Evolutionary conservation across 2,797 vertebrate genomes (phyloP), one percentile per base, ranked within the genome.

Genomic region (Falco peregrinus): DNA sequence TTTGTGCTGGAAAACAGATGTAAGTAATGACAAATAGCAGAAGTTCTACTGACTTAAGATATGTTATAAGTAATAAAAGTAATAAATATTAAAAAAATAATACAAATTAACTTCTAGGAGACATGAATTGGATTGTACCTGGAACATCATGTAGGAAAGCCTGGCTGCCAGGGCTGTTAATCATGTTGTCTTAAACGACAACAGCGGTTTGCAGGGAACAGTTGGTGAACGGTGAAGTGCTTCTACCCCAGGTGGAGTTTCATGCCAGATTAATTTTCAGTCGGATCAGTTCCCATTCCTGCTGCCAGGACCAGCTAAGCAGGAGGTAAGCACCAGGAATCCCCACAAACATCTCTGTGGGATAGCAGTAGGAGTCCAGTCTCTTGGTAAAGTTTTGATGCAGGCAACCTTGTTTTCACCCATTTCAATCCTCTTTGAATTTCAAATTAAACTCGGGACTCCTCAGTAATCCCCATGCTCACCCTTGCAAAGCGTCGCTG

Each of bases 21-120:
- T 26, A 57, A 45, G 14, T 28, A 67, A 76, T 71, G 68, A 59
- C n/a, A 76, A 92, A 65, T 5, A 60, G 53, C 35, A 74, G 24
- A 83, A 59, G 41, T 75, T 84, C 61, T 68, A 60, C 35, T 8
- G 56, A 29, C 31, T 79, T 54, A 24, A 63, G 37, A 45, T 41
- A 21, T 16, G 60, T 74, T 80, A 47, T 83, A 94, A 63, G 15
- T 31, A 87, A 87, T 79, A 90, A 87, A 93, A 89, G 22, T 39
- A 39, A 47, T 83, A 94, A 63, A 13, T 28, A 87, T 84, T 79
- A 90, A 87, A 93, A 89, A 20, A 92, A 37, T 43, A 93, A 80
- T 87, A 69, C 43, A 93, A 54, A 76, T 76, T n/a, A 82, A 74
- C 45, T 77, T 87, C 25, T 50, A 67, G 65, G 61, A 68, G 70